Evolutionary conservation across 2,113 vertebrate genomes (phyloP), one percentile per base, ranked within the genome.

Genomic region (Passer domesticus): DNA sequence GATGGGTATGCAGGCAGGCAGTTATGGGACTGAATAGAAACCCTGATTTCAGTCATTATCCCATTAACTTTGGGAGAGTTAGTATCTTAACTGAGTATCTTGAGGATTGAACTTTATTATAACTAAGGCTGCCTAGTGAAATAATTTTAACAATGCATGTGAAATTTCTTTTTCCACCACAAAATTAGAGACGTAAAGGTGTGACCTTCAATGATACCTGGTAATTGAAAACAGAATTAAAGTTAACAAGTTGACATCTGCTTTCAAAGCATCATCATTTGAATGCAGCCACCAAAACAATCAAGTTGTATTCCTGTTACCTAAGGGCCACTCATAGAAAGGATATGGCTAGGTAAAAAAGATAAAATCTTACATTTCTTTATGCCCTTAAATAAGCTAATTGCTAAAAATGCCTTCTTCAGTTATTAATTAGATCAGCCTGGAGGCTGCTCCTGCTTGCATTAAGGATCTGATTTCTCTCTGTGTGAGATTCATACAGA

Each of bases 381-480:
- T 84, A 31, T 49, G 60, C 49, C 15, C n/a, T 80, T 56, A 74
- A 52, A 92, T 14, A 30, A 73, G 30, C 35, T 95, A 80, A 63
- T 80, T 83, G 84, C 84, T 94, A 55, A 66, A 94, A 74, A 67
- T 73, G 31, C 56, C 44, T 83, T 90, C 80, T 90, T 95, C 35
- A 25, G 86, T 35, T 90, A 78, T 74, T 86, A 94, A 91, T 91
- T 87, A 88, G 67, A 93, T 87, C 47, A 83, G 27, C 90, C 93
- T 85, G 50, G 52, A 90, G 75, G 72, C 82, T 95, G 43, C 77
- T 92, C 15, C 68, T 90, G 13, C 90, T 94, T 92, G 52, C 44
- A 59, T 83, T 92, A 80, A 85, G 31, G 37, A 44, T 88, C 59
- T 88, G 90, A 66, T 90, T 87, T 93, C 50, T 90, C 46, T 79